Evolutionary conservation across 2,113 vertebrate genomes (phyloP), one percentile per base, ranked within the genome.

Genomic region (Chauna torquata): DNA sequence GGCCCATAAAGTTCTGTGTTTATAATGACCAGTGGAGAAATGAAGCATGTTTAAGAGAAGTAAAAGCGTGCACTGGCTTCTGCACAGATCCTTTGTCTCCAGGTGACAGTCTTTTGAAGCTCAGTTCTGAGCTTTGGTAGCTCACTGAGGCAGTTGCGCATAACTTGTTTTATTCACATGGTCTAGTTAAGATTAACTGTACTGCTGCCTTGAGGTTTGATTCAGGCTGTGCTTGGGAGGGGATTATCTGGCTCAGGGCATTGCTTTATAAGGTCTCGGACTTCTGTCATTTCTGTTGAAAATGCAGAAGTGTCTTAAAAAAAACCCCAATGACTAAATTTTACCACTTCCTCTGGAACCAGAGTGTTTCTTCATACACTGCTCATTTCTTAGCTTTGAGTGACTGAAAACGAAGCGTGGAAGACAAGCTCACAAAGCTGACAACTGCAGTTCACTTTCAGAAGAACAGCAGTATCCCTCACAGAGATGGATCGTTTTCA

Each of bases 261-360:
- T 58, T 77, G 66, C 94, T 85, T 85, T 79, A 18, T 71, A 59
- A 52, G 72, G 62, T 28, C 94, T 36, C 27, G 70, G n/a, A 12
- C 49, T 44, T n/a, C n/a, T 34, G 44, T 79, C 3, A 30, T 64
- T 94, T 93, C 72, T 83, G 74, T 55, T 7, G 27, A 92, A 90
- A 96, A 96, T 83, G 79, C 82, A 86, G 93, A 93, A 94, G 77
- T 89, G 58, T 58, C 36, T 92, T 82, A 90, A 83, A 44, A 40
- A 57, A 61, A 4, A 8, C 6, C 20, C 55, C 69, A 8, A 0
- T 84, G 94, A 90, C 91, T 90, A 86, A 77, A 90, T 64, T 94
- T 95, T 78, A 95, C 93, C 91, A 95, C 95, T 97, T 97, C 96
- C 97, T 96, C 75, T 93, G 82, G 42, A 96, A 34, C 72, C 25